These are phyloP conservation scores for Stichodactyla mertensii DNA, from an alignment of 64 coral and sea anemone species.

Conservation along the genomic window DNA sequence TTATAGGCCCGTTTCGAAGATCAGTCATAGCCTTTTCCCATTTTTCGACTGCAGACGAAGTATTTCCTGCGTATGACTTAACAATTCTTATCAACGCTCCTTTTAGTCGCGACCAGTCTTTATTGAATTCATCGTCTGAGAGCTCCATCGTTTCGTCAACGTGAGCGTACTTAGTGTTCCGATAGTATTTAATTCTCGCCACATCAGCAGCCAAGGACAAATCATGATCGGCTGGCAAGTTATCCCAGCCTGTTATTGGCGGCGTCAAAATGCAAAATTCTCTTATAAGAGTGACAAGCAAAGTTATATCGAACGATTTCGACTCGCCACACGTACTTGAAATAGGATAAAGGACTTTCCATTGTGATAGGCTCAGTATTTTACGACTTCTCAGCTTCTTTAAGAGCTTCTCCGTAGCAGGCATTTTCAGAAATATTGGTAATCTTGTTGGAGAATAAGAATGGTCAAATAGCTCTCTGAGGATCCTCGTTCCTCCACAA, in stretches of 20 bases:
- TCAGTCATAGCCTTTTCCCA: background rate
- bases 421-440: background rate
- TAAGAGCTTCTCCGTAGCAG: background rate
- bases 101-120: background rate
- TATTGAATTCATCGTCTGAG: background rate
- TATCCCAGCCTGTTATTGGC: slow-evolving; percentile 17
- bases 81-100: background rate
- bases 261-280: background rate
- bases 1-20: background rate
- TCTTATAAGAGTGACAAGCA: background rate
- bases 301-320: slow-evolving; percentile 6
- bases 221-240: background rate
- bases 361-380: background rate
- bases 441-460: background rate
- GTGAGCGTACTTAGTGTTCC: background rate
- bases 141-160: background rate
- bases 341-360: slow-evolving; percentile 6
- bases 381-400: background rate
- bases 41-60: background rate
- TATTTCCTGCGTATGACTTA: background rate
- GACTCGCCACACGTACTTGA: background rate
- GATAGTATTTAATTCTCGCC: background rate
- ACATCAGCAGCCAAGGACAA: background rate
- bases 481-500: background rate
- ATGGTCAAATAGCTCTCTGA: background rate